Conservation (phyloP, 1,140 invertebrate genomes). For the Drosophila punjabiensis region DNA sequence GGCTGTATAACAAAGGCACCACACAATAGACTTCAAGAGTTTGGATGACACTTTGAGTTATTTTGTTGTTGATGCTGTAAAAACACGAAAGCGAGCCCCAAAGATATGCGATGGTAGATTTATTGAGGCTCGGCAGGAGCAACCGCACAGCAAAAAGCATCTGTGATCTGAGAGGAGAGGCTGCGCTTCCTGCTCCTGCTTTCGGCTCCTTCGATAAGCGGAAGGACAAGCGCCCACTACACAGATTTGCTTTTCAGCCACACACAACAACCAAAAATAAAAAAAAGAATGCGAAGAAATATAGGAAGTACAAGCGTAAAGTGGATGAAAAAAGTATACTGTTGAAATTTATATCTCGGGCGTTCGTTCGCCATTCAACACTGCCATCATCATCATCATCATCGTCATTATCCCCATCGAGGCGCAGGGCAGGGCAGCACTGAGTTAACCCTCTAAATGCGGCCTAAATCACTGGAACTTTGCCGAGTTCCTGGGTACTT, state of each 20-base stretch:
- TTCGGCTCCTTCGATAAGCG: conserved; percentile 54
- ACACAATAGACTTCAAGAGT: conserved; percentile 81
- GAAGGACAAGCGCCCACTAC: conserved; percentile 59
- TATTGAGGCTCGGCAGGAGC: conserved; percentile 58
- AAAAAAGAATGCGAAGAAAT: conserved; percentile 5
- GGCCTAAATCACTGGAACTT: conserved; percentile 15
- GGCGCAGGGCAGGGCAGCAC: neutral
- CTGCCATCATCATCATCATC: conserved; percentile 15
- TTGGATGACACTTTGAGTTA: conserved; percentile 81
- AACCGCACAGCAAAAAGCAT: conserved; percentile 27
- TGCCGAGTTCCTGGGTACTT: conserved; percentile 1
- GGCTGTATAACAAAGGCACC: conserved; percentile 61
- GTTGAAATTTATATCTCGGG: conserved; percentile 64
- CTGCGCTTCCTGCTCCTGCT: neutral
- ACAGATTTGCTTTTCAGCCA: conserved; percentile 50
- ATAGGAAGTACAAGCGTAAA: conserved; percentile 28
- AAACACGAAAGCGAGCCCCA: conserved; percentile 53
- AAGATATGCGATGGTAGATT: conserved; percentile 78
- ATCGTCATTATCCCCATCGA: conserved; percentile 11
- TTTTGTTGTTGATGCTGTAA: conserved; percentile 80
- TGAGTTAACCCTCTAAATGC: conserved; percentile 15
- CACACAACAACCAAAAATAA: conserved; percentile 19
- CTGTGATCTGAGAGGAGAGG: conserved; percentile 1
- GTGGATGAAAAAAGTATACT: conserved; percentile 39
- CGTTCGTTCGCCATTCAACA: conserved; percentile 50